Base-by-base conservation (phyloP, 1,140 invertebrate genomes). In the Cydia pomonella region DNA sequence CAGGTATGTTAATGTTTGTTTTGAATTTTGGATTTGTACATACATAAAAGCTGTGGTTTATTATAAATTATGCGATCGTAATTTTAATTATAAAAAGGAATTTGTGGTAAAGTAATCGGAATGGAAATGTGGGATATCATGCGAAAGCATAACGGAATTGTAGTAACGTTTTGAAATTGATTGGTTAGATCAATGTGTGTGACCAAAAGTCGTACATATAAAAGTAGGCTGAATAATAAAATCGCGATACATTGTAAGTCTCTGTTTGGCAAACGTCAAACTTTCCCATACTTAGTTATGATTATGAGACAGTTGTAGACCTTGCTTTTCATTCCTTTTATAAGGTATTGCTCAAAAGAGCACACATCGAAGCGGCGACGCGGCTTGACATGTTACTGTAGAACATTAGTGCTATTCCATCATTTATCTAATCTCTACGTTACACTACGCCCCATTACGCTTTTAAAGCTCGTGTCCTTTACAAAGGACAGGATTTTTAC, bases 281-380 rank as follows among this genome's bases (percentile, higher is more conserved):
- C 18, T 21, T 59, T 59, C 16, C 16, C 53, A 59, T 59, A 50
- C 16, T 3, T 50, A 59, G 53, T 59, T 59, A 59, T 23, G 16
- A 21, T 59, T 59, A 59, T 23, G 16, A 21, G 2, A 21, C 18
- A 0, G 23, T n/a, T 59, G 7, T 21, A 59, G 53, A 9, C 53
- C 18, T 23, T 59, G n/a, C 53, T 59, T 18, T 59, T 50, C 47
- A 50, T 18, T 59, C 16, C 18, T 59, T 21, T 7, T 59, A 21
- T 59, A 59, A 59, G 50, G 50, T 59, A 59, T 59, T 23, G 50
- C 50, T 59, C 50, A 59, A 9, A 59, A n/a, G 53, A 59, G 53
- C 53, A 59, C 64, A 69, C 64, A 69, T 69, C 64, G 64, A 69
- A 69, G 64, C n/a, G 64, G 64, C 64, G 64, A 69, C 64, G 33